Conservation (phyloP, 2,797 vertebrate species). For the Aselliscus stoliczkanus region DNA sequence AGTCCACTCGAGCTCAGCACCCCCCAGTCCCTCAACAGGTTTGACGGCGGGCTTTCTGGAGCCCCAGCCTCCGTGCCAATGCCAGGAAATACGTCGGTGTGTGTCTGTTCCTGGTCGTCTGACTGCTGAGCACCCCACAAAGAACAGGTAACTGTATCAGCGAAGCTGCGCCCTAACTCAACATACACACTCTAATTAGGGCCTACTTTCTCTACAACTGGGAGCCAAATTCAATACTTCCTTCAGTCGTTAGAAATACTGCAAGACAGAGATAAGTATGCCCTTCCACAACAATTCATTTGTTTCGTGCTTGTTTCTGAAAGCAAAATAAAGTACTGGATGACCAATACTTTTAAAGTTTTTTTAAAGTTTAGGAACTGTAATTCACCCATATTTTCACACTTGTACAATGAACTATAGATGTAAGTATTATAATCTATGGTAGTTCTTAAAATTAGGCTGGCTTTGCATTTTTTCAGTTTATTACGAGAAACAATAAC, state of each 20-base stretch:
- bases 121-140: conserved; percentile 84
- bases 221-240: conserved; percentile 75
- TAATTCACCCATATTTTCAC: not conserved
- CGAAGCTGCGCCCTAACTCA: conserved; percentile 72
- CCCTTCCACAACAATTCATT: not conserved
- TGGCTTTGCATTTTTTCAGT: not conserved
- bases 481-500: not conserved
- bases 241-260: conserved; percentile 64
- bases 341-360: not conserved
- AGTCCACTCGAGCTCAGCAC: conserved; percentile 82
- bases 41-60: conserved; percentile 83
- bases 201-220: conserved; percentile 67
- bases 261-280: not conserved
- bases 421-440: not conserved
- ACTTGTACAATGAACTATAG: not conserved
- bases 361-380: not conserved
- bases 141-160: conserved; percentile 81
- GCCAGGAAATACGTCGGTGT: conserved; percentile 83
- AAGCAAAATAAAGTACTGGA: not conserved
- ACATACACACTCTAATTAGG: conserved; percentile 77
- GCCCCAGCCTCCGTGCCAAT: conserved; percentile 83
- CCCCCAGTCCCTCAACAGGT: conserved; percentile 81
- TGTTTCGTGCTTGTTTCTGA: not conserved
- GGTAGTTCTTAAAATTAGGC: not conserved
- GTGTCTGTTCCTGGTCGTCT: conserved; percentile 79